Evolutionary conservation across 2,113 vertebrate species (phyloP), one percentile per base, ranked within the genome.

Genomic region (Mus spicilegus): DNA sequence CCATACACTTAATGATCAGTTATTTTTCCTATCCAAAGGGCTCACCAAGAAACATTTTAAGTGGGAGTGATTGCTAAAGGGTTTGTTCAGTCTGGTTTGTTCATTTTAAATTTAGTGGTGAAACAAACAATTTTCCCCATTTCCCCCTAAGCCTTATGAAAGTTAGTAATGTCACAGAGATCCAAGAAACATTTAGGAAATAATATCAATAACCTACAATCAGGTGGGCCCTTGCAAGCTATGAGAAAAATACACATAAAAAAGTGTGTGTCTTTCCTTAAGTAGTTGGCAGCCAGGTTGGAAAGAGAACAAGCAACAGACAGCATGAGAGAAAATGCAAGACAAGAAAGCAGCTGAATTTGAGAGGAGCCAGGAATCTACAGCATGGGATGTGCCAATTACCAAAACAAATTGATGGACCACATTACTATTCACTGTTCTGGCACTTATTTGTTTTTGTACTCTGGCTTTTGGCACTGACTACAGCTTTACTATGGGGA

Each of bases 391-490:
- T 87, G 19, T 70, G 51, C 67, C 93, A 96, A 73, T 91, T 91
- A 95, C 46, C 75, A 88, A 94, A 94, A 90, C 78, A 95, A 87
- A 89, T 14, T 65, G 69, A 91, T 84, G 85, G 65, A 65, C 26
- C 78, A 61, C 28, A 86, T 81, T 77, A 51, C 58, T 76, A 80
- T 46, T 76, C 90, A 76, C 30, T 88, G 39, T 80, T 72, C 24
- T 75, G 91, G 87, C 36, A 51, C 75, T 65, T 86, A 72, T 91
- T 93, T 97, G 73, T 42, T 65, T 96, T 95, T 95, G 49, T 56
- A 46, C 72, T 88, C 26, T 58, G 67, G 58, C 46, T 61, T 96
- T 88, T 94, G 89, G 49, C 77, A 72, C 46, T 89, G 65, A 10
- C 46, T 89, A 36, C 11, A 30, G 39, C 51, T 46, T 96, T 65